A percentile compares a stretch with the other conserved stretches of the same genome.
Conservation (phyloP, 1,140 invertebrate genomes). For the Lepeophtheirus salmonis region DNA sequence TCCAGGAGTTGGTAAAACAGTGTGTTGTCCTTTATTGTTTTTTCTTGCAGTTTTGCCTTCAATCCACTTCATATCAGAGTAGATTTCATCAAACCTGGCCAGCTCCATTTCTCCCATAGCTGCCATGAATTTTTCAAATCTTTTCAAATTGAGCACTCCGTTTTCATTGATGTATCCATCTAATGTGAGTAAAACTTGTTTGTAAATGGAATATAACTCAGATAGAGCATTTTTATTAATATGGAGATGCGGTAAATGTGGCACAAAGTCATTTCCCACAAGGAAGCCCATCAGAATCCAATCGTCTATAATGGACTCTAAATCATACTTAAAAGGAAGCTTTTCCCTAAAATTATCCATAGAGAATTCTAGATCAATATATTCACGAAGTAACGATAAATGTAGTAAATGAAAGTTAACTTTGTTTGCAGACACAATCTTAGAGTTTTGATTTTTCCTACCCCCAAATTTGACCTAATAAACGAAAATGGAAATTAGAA, state of each 20-base stretch:
- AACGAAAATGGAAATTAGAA: conserved; percentile 15
- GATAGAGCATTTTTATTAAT: conserved; percentile 73
- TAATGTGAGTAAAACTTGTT: conserved; percentile 57
- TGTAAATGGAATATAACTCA: conserved; percentile 69
- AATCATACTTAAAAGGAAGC: conserved; percentile 48
- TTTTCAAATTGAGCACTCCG: conserved; percentile 56
- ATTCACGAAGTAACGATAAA: conserved; percentile 72
- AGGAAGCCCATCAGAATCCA: conserved; percentile 67
- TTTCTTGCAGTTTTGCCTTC: conserved; percentile 41
- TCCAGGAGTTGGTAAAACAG: conserved; percentile 3
- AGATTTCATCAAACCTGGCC: conserved; percentile 61
- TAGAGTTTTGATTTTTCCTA: conserved; percentile 19
- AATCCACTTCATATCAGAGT: conserved; percentile 66
- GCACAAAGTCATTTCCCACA: conserved; percentile 93
- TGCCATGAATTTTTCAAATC: conserved; percentile 71
- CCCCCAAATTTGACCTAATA: conserved; percentile 31
- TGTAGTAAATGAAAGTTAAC: conserved; percentile 83
- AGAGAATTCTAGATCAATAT: conserved; percentile 77
- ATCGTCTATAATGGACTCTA: conserved; percentile 34
- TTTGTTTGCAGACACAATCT: conserved; percentile 48
- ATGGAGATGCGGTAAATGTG: conserved; percentile 77
- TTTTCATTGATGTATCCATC: conserved; percentile 84
- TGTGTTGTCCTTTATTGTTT: background rate
- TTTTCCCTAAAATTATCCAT: conserved; percentile 39
- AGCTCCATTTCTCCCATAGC: conserved; percentile 55